Evolutionary conservation across 2,113 vertebrate species (phyloP).

Genomic region (Dendropsophus ebraccatus): DNA sequence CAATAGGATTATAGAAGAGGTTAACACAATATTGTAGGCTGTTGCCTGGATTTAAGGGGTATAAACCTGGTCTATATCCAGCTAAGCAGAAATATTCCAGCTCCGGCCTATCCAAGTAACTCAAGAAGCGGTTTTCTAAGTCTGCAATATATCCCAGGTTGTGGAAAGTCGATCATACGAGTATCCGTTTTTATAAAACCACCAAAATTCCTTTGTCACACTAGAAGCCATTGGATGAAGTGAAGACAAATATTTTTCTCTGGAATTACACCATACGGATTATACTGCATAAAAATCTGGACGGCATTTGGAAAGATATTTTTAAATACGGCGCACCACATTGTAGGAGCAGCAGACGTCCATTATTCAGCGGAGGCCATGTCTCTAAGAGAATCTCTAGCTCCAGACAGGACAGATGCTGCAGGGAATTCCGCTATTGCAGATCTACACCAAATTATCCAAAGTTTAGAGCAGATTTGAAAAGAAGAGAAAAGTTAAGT

Average conservation of each 20-base stretch:
- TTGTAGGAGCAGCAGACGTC: background rate
- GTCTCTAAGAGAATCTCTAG: too few species aligned
- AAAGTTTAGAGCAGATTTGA: too few species aligned
- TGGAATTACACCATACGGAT: background rate
- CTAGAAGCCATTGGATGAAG: background rate
- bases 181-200: background rate
- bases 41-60: too few species aligned
- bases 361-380: background rate
- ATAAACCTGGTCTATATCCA: background rate
- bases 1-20: too few species aligned
- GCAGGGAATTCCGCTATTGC: too few species aligned
- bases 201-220: background rate
- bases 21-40: too few species aligned
- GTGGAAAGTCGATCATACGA: background rate
- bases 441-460: too few species aligned
- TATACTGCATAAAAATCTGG: background rate
- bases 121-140: constrained; percentile 3
- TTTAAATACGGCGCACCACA: background rate
- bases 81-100: background rate
- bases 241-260: constrained; percentile 7
- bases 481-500: too few species aligned
- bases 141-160: background rate
- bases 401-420: too few species aligned
- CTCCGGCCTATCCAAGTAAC: background rate
- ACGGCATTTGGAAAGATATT: background rate